Conservation (phyloP, 30 jellyfish, hydroid and myxozoan genomes). For the Hydractinia echinata region DNA sequence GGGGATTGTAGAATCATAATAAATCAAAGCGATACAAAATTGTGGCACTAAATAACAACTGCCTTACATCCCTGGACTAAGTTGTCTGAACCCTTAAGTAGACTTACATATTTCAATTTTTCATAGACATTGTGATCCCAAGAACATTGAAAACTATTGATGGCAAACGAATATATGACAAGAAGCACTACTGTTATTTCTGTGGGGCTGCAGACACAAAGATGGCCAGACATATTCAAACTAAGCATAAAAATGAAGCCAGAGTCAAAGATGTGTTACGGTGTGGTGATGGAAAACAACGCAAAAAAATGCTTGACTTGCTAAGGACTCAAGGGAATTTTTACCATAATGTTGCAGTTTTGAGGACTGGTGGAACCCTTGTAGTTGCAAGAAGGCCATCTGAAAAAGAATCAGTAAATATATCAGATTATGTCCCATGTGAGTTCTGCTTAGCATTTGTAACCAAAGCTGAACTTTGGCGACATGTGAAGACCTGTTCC, state of each 20-base stretch:
- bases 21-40: no score
- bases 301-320: conserved; percentile 36
- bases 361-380: conserved; percentile 40
- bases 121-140: no score
- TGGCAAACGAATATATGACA: conserved; percentile 38
- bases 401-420: conserved; percentile 7
- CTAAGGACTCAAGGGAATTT: conserved; percentile 35
- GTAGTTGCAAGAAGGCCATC: conserved; percentile 38
- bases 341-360: conserved; percentile 37
- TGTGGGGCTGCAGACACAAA: conserved; percentile 27
- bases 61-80: no score
- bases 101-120: no score
- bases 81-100: no score
- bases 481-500: conserved; percentile 45
- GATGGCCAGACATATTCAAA: conserved; percentile 30
- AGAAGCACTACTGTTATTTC: conserved; percentile 28
- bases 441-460: conserved; percentile 45
- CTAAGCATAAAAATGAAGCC: conserved; percentile 38
- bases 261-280: conserved; percentile 23
- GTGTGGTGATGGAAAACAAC: not conserved
- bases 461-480: conserved; percentile 52
- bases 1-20: no score
- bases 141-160: not conserved
- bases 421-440: conserved; percentile 35
- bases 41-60: no score